Base-by-base conservation (phyloP, 2,888 invertebrate species). In the Cheilosia variabilis region DNA sequence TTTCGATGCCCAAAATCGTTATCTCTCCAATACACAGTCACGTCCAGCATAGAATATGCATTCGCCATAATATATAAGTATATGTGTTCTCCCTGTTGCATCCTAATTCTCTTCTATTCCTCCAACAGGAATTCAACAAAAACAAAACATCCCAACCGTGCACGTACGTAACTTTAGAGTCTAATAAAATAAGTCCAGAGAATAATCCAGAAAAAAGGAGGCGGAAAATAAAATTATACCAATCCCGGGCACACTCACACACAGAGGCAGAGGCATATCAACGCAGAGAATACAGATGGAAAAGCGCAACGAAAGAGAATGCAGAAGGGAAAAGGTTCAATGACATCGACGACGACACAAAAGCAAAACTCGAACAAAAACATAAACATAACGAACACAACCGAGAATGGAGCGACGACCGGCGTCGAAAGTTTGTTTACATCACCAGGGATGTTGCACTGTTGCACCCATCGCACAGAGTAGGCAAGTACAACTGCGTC, bases 291-390 rank as follows among this genome's bases (percentile, higher is more conserved):
- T 50, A 24, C 52, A 24, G 7, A 37, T 52, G 24, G 22, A 78
- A 66, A 66, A 66, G 53, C 43, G 55, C 62, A 69, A 13, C 72
- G 43, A 78, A 81, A 73, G 63, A 72, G 81, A 81, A 81, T 77
- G 72, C 55, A 63, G 81, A 77, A 81, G 68, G 86, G 66, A 52
- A 10, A 81, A 76, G 76, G 86, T 86, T 86, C 86, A 86, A 81
- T 81, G 86, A 86, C 86, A 86, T 58, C 84, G 69, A 66, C 80
- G 62, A 79, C 69, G 22, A 84, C 69, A 90, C 89, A 90, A 80
- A 87, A 76, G 73, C 86, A 81, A 72, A 86, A 87, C 73, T 84
- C 80, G 66, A 84, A 87, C 86, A 86, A 87, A 79, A 86, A 87
- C 77, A 87, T 78, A 87, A 86, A 80, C 77, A 86, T 63, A 86